Evolutionary conservation across 2,888 invertebrate genomes (phyloP), one percentile per base, ranked within the genome.

Genomic region (Xylocampa areola): DNA sequence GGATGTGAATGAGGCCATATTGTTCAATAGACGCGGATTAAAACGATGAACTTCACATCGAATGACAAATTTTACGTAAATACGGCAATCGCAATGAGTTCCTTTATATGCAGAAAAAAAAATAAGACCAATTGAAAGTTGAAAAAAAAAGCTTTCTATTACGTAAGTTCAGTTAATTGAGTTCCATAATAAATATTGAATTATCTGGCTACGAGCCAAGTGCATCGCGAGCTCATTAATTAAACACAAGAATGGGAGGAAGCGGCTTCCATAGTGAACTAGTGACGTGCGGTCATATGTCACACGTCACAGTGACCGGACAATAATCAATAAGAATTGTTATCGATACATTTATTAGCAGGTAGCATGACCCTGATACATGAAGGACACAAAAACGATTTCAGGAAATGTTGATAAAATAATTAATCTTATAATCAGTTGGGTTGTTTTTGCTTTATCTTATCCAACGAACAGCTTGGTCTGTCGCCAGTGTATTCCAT

Each of bases 201-300:
- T 54, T 2, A 36, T 16, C 19, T 73, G 73, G 68, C 45, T 29
- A 8, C 8, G 5, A 13, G 71, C 68, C 61, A 75, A 58, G 11
- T 47, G 67, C 67, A 49, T 40, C 33, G 54, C 47, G 27, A 45
- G 29, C 35, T 57, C 49, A 51, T 63, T 64, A 52, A 44, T 27
- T 47, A 37, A 32, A n/a, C 30, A 40, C n/a, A 52, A 72, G 49
- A 72, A 76, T 59, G 48, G 39, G 35, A 53, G 63, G 63, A 60
- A 63, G 49, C 40, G 14, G 1, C 53, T 17, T 2, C 44, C 47
- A 25, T 13, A 30, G 47, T 10, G 27, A 19, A 30, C 27, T 10
- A 5, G 21, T 49, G 66, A 55, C 58, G 70, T 17, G 29, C 45
- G 17, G 17, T 8, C 10, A 11, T 2, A 35, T 14, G 32, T 29